Evolutionary conservation across 2,888 invertebrate species (phyloP).

Genomic region (Nasonovia ribisnigri): DNA sequence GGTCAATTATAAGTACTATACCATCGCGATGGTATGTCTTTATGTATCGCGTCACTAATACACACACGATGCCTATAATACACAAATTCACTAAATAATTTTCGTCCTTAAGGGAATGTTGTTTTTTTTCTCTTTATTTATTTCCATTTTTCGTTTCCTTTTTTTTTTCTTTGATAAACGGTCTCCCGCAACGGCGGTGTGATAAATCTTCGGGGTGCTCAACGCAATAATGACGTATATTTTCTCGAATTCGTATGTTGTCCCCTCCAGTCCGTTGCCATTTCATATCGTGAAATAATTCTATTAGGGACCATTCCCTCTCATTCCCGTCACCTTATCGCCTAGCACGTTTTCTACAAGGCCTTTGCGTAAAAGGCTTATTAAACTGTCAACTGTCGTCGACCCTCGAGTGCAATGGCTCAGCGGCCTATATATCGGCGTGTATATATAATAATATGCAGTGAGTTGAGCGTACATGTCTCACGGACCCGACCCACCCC

Average conservation of each 20-base stretch:
- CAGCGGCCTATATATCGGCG: neutral
- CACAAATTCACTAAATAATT: constrained; percentile 14
- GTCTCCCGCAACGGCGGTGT: neutral
- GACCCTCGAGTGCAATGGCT: neutral
- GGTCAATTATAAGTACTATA: neutral
- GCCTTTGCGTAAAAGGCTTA: constrained; percentile 39
- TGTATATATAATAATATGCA: neutral
- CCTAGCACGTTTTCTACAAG: neutral
- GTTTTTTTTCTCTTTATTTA: constrained; percentile 32
- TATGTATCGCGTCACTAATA: neutral
- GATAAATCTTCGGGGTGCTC: constrained; percentile 50
- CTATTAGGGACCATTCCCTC: constrained; percentile 28
- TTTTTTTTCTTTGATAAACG: constrained; percentile 47
- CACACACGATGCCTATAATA: neutral
- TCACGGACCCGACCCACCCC: neutral
- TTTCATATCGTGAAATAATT: constrained; percentile 42
- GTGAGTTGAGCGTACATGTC: neutral
- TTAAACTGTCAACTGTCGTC: constrained; percentile 38
- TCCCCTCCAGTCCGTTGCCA: neutral
- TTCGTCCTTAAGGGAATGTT: neutral
- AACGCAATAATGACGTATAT: constrained; percentile 52
- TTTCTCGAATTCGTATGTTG: constrained; percentile 19
- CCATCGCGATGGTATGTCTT: neutral
- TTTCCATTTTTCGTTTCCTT: neutral
- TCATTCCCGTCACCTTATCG: constrained; percentile 7